Evolutionary conservation across 2,888 invertebrate genomes (phyloP).

Genomic region (Eumacrocentrus americanus): DNA sequence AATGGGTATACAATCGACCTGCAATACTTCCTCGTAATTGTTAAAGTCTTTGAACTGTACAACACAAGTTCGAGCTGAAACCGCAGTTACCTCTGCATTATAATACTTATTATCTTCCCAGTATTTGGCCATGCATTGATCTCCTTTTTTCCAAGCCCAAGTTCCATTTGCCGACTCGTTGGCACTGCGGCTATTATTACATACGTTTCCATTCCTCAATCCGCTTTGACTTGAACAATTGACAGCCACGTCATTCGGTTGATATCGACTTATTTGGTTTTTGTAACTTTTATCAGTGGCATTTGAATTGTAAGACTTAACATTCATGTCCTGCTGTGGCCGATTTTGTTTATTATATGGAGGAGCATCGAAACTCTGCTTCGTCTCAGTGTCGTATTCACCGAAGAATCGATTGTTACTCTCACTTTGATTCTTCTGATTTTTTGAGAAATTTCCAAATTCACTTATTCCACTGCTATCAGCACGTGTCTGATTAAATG

Average conservation of each 20-base stretch:
- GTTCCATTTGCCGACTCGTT: conserved; percentile 43
- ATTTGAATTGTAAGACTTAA: conserved; percentile 6
- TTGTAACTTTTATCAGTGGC: conserved; percentile 43
- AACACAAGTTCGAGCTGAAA: conserved; percentile 83
- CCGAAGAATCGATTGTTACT: conserved; percentile 42
- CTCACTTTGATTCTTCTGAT: conserved; percentile 41
- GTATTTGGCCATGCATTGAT: conserved; percentile 87
- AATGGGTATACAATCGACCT: conserved; percentile 79
- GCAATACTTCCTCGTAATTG: conserved; percentile 87
- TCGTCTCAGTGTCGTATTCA: conserved; percentile 41
- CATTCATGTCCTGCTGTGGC: conserved; percentile 11
- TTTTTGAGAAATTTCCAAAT: conserved; percentile 23
- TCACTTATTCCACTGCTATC: conserved; percentile 31
- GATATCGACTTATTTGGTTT: conserved; percentile 46
- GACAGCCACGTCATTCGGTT: conserved; percentile 13
- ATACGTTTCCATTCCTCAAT: not conserved
- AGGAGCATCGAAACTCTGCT: conserved; percentile 30
- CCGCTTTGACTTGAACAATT: not conserved
- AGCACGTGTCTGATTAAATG: conserved; percentile 41
- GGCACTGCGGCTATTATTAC: conserved; percentile 32
- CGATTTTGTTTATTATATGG: conserved; percentile 24
- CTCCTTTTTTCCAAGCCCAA: conserved; percentile 77
- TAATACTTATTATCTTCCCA: conserved; percentile 93
- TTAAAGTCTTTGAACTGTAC: conserved; percentile 88
- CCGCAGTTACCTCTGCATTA: conserved; percentile 80